Conservation (phyloP, 2,113 vertebrate genomes). For the Tinamus guttatus region DNA sequence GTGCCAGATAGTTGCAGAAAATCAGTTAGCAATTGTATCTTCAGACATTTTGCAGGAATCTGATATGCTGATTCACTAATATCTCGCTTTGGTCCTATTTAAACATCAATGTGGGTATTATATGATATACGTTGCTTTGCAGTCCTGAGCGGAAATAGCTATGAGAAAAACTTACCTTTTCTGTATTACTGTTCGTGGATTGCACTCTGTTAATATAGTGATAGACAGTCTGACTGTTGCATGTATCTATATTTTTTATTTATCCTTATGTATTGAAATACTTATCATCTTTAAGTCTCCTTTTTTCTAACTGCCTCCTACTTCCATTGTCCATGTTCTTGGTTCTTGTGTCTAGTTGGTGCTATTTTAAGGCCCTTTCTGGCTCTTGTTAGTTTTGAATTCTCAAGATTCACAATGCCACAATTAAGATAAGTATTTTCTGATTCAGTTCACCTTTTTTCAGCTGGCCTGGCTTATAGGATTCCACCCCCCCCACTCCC, state of each 20-base stretch:
- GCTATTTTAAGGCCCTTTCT: constrained; percentile 9
- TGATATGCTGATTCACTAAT: not conserved
- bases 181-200: not conserved
- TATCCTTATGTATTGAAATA: not conserved
- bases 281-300: not conserved
- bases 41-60: rapidly evolving
- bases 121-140: not conserved
- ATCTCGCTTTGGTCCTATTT: not conserved
- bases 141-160: not conserved
- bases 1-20: not conserved
- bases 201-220: not conserved
- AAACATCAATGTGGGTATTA: not conserved
- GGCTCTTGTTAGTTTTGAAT: not conserved
- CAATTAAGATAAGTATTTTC: not conserved
- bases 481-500: not conserved
- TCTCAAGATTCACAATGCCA: not conserved
- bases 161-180: not conserved
- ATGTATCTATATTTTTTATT: not conserved
- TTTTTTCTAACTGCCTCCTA: not conserved
- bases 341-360: not conserved
- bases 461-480: not conserved
- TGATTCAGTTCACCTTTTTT: not conserved
- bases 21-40: not conserved
- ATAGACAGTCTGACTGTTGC: not conserved
- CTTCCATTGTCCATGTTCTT: not conserved